These are phyloP conservation scores for Dallia pectoralis DNA, from an alignment of 2,797 vertebrate genomes.

Conservation along the genomic window DNA sequence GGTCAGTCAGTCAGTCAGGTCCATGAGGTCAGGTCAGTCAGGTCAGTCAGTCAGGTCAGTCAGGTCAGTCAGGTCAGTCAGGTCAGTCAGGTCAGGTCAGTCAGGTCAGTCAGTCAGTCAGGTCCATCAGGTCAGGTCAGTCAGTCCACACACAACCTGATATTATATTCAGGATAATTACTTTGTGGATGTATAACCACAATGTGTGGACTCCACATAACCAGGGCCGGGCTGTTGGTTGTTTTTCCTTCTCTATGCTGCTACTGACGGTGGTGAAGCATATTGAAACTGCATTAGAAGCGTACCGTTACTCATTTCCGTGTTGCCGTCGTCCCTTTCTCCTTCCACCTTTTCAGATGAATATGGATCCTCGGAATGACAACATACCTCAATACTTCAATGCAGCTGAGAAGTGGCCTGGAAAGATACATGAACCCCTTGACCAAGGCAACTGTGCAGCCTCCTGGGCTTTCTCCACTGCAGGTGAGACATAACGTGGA, in stretches of 20 bases:
- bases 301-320: neutral
- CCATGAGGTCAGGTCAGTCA: too few relatives aligned
- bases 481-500: slow-evolving; percentile 67
- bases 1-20: too few relatives aligned
- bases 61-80: too few relatives aligned
- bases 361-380: slow-evolving; percentile 80
- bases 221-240: neutral
- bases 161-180: slow-evolving; percentile 12
- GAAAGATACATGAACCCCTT: slow-evolving; percentile 90
- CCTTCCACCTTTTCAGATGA: slow-evolving; percentile 71
- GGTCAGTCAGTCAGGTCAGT: too few relatives aligned
- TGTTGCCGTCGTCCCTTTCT: neutral
- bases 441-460: slow-evolving; percentile 97
- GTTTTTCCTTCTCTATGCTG: neutral
- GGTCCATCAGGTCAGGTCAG: slow-evolving; percentile 6
- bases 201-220: neutral
- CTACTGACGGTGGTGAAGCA: neutral
- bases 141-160: neutral
- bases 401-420: slow-evolving; percentile 88
- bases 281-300: neutral
- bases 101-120: too few relatives aligned
- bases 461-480: slow-evolving; percentile 97
- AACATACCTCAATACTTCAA: slow-evolving; percentile 81
- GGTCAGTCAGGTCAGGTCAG: too few relatives aligned
- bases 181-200: slow-evolving; percentile 9